Evolutionary conservation across 1,140 invertebrate genomes (phyloP).

Genomic region (Magallana gigas): DNA sequence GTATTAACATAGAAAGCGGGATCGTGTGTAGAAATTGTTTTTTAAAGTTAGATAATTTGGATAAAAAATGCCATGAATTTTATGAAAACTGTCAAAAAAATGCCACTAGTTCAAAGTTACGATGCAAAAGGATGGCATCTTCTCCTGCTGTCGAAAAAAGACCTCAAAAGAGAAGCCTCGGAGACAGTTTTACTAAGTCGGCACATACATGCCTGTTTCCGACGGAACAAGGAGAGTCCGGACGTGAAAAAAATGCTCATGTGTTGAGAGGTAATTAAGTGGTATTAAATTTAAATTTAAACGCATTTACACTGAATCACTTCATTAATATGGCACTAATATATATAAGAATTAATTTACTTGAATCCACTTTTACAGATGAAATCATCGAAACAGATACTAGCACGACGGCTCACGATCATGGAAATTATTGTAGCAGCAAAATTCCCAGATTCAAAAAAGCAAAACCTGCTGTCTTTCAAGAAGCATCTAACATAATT

Average conservation of each 20-base stretch:
- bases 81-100: slow-evolving; percentile 36
- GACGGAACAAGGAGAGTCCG: background rate
- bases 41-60: background rate
- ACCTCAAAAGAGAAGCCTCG: background rate
- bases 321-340: background rate
- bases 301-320: too few species aligned
- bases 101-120: background rate
- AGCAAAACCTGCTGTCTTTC: background rate
- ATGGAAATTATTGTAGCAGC: background rate
- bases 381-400: background rate
- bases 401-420: background rate
- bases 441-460: background rate
- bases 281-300: background rate
- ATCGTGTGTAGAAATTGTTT: slow-evolving; percentile 30
- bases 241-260: background rate
- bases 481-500: background rate
- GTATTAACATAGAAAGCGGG: slow-evolving; percentile 39
- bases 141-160: background rate
- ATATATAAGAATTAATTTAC: too few species aligned
- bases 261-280: background rate
- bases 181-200: too few species aligned
- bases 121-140: slow-evolving; percentile 10
- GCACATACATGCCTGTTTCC: background rate
- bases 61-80: slow-evolving; percentile 16
- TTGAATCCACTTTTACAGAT: background rate